Evolutionary conservation across 2,797 vertebrate species (phyloP).

Genomic region (Cynopterus sphinx): DNA sequence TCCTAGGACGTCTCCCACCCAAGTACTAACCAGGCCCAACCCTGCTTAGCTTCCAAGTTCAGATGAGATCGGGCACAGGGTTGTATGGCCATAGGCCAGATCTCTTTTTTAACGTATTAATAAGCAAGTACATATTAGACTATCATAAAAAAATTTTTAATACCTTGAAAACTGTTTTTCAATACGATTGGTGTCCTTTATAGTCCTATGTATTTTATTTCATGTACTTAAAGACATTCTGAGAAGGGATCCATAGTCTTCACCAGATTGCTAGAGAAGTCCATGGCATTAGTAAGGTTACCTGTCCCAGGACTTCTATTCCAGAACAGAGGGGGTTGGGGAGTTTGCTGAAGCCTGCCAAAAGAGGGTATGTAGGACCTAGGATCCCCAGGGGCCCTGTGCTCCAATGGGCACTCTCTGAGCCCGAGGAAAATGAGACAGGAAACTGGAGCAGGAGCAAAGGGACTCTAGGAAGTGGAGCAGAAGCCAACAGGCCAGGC

Average conservation of each 20-base stretch:
- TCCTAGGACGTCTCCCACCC: too few species aligned
- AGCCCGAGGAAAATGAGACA: conserved; percentile 67
- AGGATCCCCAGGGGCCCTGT: conserved; percentile 50
- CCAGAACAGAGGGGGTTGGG: background rate
- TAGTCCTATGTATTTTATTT: background rate
- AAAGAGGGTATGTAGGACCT: conserved; percentile 73
- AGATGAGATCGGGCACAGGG: too few species aligned
- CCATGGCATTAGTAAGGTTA: background rate
- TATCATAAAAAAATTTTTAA: background rate
- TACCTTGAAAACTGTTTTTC: background rate
- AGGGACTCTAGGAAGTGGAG: conserved; percentile 75
- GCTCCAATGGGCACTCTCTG: conserved; percentile 21
- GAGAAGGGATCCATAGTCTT: background rate
- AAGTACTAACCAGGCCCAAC: too few species aligned
- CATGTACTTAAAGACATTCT: background rate
- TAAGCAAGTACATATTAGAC: background rate
- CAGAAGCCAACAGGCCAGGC: conserved; percentile 28
- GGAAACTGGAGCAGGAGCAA: conserved; percentile 74
- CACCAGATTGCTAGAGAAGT: background rate
- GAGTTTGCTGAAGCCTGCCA: background rate
- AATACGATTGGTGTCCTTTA: background rate
- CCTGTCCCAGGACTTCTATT: background rate
- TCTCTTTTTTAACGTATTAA: conserved; percentile 1
- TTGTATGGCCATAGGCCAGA: background rate
- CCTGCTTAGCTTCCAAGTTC: too few species aligned